These are phyloP conservation scores for Harpagifer antarcticus DNA, from an alignment of 2,797 vertebrate genomes.

Conservation along the genomic window DNA sequence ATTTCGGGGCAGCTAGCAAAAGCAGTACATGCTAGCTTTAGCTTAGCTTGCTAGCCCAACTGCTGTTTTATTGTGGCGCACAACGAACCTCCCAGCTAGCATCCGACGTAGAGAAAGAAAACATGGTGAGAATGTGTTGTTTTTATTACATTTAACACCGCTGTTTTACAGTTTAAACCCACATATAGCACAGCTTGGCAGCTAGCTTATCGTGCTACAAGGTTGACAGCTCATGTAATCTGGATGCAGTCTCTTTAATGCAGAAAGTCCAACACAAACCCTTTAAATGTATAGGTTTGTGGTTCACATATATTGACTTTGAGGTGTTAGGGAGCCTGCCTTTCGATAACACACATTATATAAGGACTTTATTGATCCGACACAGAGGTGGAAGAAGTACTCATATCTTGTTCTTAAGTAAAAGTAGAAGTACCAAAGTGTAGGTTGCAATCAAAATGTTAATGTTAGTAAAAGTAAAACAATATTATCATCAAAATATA, in stretches of 20 bases:
- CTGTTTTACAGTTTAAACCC: accelerated
- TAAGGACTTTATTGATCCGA: too few relatives aligned
- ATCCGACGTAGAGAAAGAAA: slow-evolving; percentile 54
- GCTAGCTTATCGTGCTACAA: slow-evolving; percentile 24
- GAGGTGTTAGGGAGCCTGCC: too few relatives aligned
- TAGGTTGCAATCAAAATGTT: too few relatives aligned
- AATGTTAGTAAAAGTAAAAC: too few relatives aligned
- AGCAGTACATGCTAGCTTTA: slow-evolving; percentile 42
- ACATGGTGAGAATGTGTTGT: slow-evolving; percentile 66
- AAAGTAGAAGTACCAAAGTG: too few relatives aligned
- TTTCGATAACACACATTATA: not conserved
- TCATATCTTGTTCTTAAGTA: too few relatives aligned
- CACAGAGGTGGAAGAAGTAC: too few relatives aligned
- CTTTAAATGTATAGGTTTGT: not conserved
- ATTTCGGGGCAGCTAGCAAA: slow-evolving; percentile 31
- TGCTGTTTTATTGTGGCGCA: slow-evolving; percentile 56
- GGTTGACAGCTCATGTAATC: slow-evolving; percentile 42
- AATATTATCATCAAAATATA: too few relatives aligned
- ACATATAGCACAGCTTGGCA: not conserved
- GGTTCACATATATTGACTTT: too few relatives aligned
- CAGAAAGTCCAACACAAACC: not conserved
- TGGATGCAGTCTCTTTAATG: slow-evolving; percentile 10
- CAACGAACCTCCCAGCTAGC: slow-evolving; percentile 51
- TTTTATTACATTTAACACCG: accelerated
- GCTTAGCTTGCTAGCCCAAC: slow-evolving; percentile 53